Percentiles rank a stretch among this genome's conserved stretches.
Conservation (phyloP, 2,888 invertebrate species). For the Stramonita haemastoma region DNA sequence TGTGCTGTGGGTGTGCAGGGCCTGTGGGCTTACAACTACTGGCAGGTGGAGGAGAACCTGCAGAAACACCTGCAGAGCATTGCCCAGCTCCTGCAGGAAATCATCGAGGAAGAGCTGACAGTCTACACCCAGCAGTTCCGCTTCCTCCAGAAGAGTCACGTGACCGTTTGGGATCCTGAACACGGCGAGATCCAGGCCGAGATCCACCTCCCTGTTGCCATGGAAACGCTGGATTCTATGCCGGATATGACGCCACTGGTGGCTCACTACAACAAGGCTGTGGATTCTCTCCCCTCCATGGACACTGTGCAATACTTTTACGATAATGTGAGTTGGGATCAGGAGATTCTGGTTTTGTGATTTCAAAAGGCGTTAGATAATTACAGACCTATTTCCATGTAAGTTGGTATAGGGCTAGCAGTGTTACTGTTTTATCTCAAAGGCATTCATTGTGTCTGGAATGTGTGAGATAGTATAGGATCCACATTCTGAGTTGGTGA, state of each 20-base stretch:
- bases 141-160: conserved; percentile 30
- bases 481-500: too few species aligned
- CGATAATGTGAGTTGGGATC: conserved; percentile 23
- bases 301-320: conserved; percentile 34
- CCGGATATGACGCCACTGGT: conserved; percentile 53
- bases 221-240: conserved; percentile 56
- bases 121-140: conserved; percentile 43
- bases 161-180: conserved; percentile 42
- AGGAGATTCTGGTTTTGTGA: too few species aligned
- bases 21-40: conserved; percentile 61
- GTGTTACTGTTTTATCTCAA: too few species aligned
- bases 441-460: too few species aligned
- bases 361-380: too few species aligned
- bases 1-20: conserved; percentile 51
- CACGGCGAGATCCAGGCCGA: conserved; percentile 38
- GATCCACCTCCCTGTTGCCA: conserved; percentile 26
- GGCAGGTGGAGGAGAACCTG: conserved; percentile 60
- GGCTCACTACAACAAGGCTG: conserved; percentile 40
- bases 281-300: background rate
- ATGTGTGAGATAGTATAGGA: too few species aligned
- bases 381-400: too few species aligned
- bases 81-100: conserved; percentile 47
- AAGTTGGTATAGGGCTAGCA: too few species aligned
- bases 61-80: conserved; percentile 52
- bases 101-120: conserved; percentile 55